Percentiles rank a stretch among this genome's conserved stretches.
Evolutionary conservation across 2,797 vertebrate species (phyloP).

Genomic region (Tangara arthus): DNA sequence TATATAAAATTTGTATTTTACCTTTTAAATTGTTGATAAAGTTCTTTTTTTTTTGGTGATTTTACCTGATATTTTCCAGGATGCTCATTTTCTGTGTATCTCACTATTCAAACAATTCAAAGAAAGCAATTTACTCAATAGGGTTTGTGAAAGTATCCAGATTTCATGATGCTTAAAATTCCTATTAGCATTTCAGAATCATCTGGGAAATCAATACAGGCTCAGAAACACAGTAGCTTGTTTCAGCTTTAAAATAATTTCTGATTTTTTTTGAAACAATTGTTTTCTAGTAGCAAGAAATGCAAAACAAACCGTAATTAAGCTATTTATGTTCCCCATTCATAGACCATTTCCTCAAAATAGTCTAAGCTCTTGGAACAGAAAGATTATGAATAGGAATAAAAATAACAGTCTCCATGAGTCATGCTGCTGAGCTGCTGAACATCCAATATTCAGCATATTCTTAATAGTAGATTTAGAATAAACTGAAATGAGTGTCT

Average conservation of each 20-base stretch:
- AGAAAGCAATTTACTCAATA: constrained; percentile 6
- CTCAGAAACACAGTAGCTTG: neutral
- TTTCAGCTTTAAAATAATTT: constrained; percentile 22
- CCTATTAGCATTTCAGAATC: constrained; percentile 15
- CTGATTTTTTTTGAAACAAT: neutral
- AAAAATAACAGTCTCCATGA: constrained; percentile 56
- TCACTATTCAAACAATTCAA: neutral
- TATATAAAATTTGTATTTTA: neutral
- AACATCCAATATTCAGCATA: constrained; percentile 20
- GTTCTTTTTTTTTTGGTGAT: neutral
- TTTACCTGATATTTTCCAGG: neutral
- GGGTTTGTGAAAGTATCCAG: neutral
- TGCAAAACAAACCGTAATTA: constrained; percentile 52
- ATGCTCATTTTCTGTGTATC: neutral
- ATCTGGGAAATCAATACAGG: neutral
- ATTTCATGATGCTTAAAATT: constrained; percentile 2
- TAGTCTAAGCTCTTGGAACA: constrained; percentile 39
- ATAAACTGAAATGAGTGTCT: neutral
- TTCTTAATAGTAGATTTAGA: constrained; percentile 41
- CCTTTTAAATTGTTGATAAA: neutral
- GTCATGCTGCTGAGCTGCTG: constrained; percentile 40
- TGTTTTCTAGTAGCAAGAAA: constrained; percentile 60
- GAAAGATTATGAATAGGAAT: constrained; percentile 62
- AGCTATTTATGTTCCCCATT: constrained; percentile 60
- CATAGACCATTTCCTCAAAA: constrained; percentile 57